Evolutionary conservation across 1,140 invertebrate genomes (phyloP).

Genomic region (Calosoma granatense): DNA sequence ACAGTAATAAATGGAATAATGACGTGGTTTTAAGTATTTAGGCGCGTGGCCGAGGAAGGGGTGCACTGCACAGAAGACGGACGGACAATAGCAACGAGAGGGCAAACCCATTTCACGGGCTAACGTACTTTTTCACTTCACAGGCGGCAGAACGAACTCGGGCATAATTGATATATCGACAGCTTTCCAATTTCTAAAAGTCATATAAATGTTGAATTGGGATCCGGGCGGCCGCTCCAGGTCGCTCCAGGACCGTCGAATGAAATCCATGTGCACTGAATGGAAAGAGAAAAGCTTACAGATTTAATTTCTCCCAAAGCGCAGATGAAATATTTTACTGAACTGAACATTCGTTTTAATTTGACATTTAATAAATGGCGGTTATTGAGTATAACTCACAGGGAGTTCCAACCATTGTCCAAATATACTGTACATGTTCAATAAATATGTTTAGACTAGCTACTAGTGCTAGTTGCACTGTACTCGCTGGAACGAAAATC

Average conservation of each 20-base stretch:
- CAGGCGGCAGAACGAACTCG: not conserved
- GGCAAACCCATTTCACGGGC: too few relatives aligned
- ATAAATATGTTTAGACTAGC: not conserved
- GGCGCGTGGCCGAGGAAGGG: too few relatives aligned
- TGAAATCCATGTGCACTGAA: not conserved
- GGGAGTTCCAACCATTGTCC: not conserved
- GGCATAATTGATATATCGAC: conserved; percentile 6
- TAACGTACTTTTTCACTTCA: not conserved
- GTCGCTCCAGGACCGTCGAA: not conserved
- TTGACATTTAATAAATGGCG: conserved; percentile 7
- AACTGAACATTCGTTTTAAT: conserved; percentile 7
- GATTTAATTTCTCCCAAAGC: conserved; percentile 3
- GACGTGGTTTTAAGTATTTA: too few relatives aligned
- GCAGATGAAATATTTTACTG: conserved; percentile 6
- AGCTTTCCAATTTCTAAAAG: conserved; percentile 5
- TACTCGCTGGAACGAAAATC: too few relatives aligned
- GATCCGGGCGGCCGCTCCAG: not conserved
- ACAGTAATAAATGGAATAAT: too few relatives aligned
- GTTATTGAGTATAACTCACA: conserved; percentile 6
- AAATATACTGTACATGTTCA: not conserved
- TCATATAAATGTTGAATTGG: conserved; percentile 1
- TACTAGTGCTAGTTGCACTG: too few relatives aligned
- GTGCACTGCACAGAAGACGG: too few relatives aligned
- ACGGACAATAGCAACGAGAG: not conserved
- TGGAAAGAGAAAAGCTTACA: not conserved